Conservation (phyloP, 2,888 invertebrate species). For the Dorcus hopei region DNA sequence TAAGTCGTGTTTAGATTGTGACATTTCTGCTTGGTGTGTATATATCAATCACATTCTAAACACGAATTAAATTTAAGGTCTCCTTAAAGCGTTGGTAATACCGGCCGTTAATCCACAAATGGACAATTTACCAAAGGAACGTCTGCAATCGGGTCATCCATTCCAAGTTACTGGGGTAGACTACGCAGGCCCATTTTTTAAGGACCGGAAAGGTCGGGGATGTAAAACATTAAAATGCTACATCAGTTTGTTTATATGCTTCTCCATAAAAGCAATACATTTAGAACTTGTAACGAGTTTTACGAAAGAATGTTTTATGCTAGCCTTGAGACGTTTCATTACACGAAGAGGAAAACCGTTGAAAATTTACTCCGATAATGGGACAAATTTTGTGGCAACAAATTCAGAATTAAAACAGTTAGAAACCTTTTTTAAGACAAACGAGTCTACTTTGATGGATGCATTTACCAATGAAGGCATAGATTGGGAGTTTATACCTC, state of each 20-base stretch:
- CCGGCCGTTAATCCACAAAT: too few relatives aligned
- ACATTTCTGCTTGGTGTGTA: too few relatives aligned
- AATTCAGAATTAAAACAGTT: not conserved
- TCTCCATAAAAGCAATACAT: constrained; percentile 23
- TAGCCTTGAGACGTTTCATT: constrained; percentile 17
- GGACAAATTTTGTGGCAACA: constrained; percentile 16
- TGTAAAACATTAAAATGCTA: constrained; percentile 21
- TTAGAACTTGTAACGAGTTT: constrained; percentile 24
- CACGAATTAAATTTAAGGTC: not conserved
- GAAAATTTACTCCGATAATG: constrained; percentile 20
- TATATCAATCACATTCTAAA: constrained; percentile 3
- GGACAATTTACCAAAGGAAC: constrained; percentile 4
- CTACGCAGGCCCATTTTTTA: constrained; percentile 18
- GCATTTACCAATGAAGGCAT: not conserved
- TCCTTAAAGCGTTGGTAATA: too few relatives aligned
- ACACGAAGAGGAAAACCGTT: constrained; percentile 18
- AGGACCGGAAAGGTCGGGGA: constrained; percentile 5
- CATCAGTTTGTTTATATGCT: constrained; percentile 24
- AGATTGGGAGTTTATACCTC: too few relatives aligned
- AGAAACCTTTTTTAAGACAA: too few relatives aligned
- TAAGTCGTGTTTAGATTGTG: too few relatives aligned
- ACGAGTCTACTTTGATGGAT: too few relatives aligned
- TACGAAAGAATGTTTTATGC: constrained; percentile 20
- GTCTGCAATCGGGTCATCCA: constrained; percentile 6
- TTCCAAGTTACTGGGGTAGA: constrained; percentile 26